A percentile compares a stretch with the other conserved stretches of the same genome.
phyloP scores from a whole-genome alignment of 2,113 vertebrate genomes.

The Chloebia gouldiae region DNA sequence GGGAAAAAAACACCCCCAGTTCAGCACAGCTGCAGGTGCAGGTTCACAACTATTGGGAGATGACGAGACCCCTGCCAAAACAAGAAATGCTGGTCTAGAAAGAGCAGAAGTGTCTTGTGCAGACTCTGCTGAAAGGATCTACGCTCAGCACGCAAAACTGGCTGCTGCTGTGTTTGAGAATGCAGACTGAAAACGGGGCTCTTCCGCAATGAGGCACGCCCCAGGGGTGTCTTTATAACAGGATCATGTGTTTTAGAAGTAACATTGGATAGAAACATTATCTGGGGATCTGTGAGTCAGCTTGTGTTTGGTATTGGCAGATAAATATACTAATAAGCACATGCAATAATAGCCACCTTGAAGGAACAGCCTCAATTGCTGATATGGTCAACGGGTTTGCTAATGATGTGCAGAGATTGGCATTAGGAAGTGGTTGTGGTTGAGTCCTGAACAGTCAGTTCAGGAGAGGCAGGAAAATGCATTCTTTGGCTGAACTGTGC shows the following conservation, averaged over 20 bases:
- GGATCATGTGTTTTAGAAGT: background rate
- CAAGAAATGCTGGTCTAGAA: background rate
- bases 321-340: background rate
- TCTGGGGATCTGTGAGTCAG: constrained; percentile 3
- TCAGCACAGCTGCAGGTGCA: background rate
- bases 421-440: background rate
- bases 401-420: background rate
- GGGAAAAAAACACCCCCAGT: background rate
- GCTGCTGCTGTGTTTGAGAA: background rate
- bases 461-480: background rate
- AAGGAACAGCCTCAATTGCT: background rate
- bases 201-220: background rate
- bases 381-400: background rate
- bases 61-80: background rate
- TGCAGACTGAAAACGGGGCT: background rate
- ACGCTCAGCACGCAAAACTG: background rate
- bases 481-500: background rate
- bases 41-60: background rate
- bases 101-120: background rate
- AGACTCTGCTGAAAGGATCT: background rate
- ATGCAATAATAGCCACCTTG: background rate
- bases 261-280: background rate
- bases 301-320: background rate
- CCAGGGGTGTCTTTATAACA: background rate
- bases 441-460: background rate